Base-by-base conservation (phyloP, 2,113 vertebrate genomes). In the Mirounga angustirostris region DNA sequence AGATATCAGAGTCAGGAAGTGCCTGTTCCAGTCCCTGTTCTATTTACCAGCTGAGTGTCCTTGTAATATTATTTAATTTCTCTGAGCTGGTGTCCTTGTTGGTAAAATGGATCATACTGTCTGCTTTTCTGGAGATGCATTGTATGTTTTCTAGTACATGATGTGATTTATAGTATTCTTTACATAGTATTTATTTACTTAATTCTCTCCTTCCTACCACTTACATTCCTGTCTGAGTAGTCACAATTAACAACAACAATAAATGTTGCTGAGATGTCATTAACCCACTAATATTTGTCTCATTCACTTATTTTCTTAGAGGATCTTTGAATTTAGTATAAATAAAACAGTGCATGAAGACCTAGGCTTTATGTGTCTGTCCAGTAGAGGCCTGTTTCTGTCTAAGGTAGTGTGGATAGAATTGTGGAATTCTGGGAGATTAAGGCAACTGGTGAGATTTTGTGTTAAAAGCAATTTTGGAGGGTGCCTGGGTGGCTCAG, bases 391-490 rank as follows among this genome's bases (percentile, higher is more conserved):
- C 16, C 28, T 1, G 15, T 18, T 88, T 89, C 36, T 94, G 58
- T 56, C 56, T 71, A 36, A 8, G 43, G 19, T 16, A 65, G 2
- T 84, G 5, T 58, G 9, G 43, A 73, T n/a, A 94, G 11, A 69
- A 69, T 69, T 69, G 33, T 59, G 50, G 36, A 76, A 54, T 28
- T 76, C 40, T 93, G 13, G 15, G 56, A 87, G 73, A 92, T 71
- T 93, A 83, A 83, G 33, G 90, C 30, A 85, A 84, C 50, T 71
- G 56, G 58, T 95, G 59, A 21, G 28, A 63, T 69, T 96, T 94
- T 82, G 19, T 61, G 36, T 93, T 84, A 69, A 96, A 95, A 88
- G 28, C 80, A 94, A 46, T 67, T 67, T 33, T 7, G 14, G 63
- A 14, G 63, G 6, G 2, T 6, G 7, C 63, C 63, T 33, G 63